A percentile compares a stretch with the other conserved stretches of the same genome.
phyloP scores from a whole-genome alignment of 2,113 vertebrate genomes.

The Probosciger aterrimus region DNA sequence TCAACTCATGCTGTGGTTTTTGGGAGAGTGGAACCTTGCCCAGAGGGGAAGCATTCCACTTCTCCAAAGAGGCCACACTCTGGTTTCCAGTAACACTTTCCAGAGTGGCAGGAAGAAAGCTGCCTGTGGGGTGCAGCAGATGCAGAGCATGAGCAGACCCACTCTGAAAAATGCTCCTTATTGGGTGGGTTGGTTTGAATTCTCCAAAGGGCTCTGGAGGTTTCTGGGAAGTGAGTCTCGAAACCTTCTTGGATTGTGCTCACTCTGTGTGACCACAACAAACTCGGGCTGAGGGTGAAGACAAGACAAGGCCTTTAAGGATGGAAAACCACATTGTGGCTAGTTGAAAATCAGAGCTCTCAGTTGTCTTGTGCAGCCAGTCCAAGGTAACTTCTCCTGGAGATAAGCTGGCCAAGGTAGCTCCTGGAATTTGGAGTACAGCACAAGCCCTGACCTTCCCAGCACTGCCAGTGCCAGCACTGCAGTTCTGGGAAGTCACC shows the following conservation, averaged over 20 bases:
- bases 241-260: background rate
- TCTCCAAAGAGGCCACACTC: background rate
- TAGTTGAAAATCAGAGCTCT: background rate
- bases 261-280: background rate
- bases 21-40: too few relatives aligned
- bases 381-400: background rate
- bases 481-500: background rate
- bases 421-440: background rate
- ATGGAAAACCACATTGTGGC: fast-evolving
- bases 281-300: background rate
- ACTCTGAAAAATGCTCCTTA: too few relatives aligned
- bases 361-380: background rate
- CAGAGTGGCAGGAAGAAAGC: too few relatives aligned
- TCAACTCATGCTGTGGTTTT: fast-evolving
- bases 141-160: too few relatives aligned
- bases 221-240: fast-evolving
- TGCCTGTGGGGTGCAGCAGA: too few relatives aligned
- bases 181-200: too few relatives aligned
- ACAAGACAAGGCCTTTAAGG: too few relatives aligned
- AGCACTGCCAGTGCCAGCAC: background rate
- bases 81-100: background rate
- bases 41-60: too few relatives aligned
- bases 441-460: background rate
- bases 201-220: background rate
- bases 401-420: fast-evolving